phyloP scores from a whole-genome alignment of 2,888 invertebrate species.

The Myopa tessellatipennis region DNA sequence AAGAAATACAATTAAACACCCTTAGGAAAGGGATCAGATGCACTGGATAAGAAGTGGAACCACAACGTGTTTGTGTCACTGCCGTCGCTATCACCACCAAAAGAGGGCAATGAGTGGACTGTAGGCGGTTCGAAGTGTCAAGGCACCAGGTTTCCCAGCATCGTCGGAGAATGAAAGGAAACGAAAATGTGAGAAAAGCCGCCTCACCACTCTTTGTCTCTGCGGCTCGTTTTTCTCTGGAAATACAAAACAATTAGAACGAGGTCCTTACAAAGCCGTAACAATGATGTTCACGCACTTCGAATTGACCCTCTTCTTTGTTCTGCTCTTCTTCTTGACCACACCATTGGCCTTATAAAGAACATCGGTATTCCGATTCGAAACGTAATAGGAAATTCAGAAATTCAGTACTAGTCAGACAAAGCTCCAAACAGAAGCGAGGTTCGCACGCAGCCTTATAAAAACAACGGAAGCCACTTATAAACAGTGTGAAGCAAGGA shows the following conservation, averaged over 20 bases:
- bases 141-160: conserved; percentile 50
- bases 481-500: too few relatives aligned
- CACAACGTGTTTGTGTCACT: conserved; percentile 43
- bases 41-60: conserved; percentile 31
- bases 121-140: conserved; percentile 57
- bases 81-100: conserved; percentile 30
- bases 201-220: conserved; percentile 1
- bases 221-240: conserved; percentile 56
- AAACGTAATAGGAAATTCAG: too few relatives aligned
- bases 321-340: too few relatives aligned
- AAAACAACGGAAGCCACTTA: too few relatives aligned
- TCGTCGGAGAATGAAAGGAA: background rate
- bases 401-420: too few relatives aligned
- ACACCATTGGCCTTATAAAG: too few relatives aligned
- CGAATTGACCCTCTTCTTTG: too few relatives aligned
- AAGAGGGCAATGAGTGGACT: conserved; percentile 46
- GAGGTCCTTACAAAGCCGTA: background rate
- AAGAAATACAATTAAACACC: conserved; percentile 61
- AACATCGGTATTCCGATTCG: too few relatives aligned
- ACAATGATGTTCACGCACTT: too few relatives aligned
- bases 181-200: too few relatives aligned
- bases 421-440: too few relatives aligned
- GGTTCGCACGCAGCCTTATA: too few relatives aligned
- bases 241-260: conserved; percentile 46
- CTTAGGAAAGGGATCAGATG: conserved; percentile 40